Evolutionary conservation across 2,888 invertebrate genomes (phyloP).

Genomic region (Erynnis tages): DNA sequence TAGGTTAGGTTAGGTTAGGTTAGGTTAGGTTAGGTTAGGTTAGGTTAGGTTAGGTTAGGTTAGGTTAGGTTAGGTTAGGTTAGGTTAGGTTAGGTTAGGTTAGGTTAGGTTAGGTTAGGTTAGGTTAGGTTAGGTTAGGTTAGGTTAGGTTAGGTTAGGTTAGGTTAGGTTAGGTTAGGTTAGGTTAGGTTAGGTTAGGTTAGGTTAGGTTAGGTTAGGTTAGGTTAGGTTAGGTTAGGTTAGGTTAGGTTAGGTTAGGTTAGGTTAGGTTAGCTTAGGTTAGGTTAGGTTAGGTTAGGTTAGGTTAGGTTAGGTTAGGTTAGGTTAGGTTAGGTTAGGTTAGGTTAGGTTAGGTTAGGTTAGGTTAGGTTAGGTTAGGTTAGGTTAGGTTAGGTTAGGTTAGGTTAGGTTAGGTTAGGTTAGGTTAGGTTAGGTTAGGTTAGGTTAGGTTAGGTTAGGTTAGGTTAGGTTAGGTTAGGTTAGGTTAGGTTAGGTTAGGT

Average conservation of each 20-base stretch:
- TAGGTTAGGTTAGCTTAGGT: slow-evolving; percentile 29
- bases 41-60: slow-evolving; percentile 14
- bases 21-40: slow-evolving; percentile 26
- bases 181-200: slow-evolving; percentile 29
- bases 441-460: slow-evolving; percentile 33
- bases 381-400: slow-evolving; percentile 34
- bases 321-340: slow-evolving; percentile 6
- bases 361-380: slow-evolving; percentile 31
- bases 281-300: slow-evolving; percentile 29
- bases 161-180: slow-evolving; percentile 26
- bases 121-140: slow-evolving; percentile 22
- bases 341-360: slow-evolving; percentile 4
- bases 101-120: slow-evolving; percentile 25
- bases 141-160: slow-evolving; percentile 22
- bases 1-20: slow-evolving; percentile 11
- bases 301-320: slow-evolving; percentile 30
- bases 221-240: slow-evolving; percentile 29
- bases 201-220: slow-evolving; percentile 29
- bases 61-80: slow-evolving; percentile 11
- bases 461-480: slow-evolving; percentile 27
- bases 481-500: slow-evolving; percentile 33
- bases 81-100: slow-evolving; percentile 24
- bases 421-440: slow-evolving; percentile 33
- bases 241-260: slow-evolving; percentile 29
- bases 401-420: slow-evolving; percentile 33